phyloP scores from a whole-genome alignment of 2,113 vertebrate genomes.

The Austrofundulus limnaeus region DNA sequence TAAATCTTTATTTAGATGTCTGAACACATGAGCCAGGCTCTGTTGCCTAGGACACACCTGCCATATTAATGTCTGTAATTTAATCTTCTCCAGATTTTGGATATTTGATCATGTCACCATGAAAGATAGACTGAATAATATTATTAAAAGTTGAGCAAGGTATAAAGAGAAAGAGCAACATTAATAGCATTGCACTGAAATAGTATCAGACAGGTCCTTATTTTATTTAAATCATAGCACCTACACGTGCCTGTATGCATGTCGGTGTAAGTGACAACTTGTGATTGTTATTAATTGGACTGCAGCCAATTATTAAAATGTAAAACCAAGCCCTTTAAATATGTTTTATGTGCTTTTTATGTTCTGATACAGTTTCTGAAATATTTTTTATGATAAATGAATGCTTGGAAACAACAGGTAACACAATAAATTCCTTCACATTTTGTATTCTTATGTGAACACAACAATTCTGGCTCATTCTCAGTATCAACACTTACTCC shows the following conservation, averaged over 20 bases:
- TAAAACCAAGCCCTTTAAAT: too few relatives aligned
- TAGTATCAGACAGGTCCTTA: slow-evolving; percentile 46
- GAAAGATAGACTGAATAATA: slow-evolving; percentile 65
- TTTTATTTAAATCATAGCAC: slow-evolving; percentile 40
- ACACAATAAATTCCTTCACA: background rate
- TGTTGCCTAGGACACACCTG: slow-evolving; percentile 53
- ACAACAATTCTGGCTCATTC: too few relatives aligned
- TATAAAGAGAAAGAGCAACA: slow-evolving; percentile 19
- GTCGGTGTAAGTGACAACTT: slow-evolving; percentile 35
- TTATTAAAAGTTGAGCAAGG: slow-evolving; percentile 16
- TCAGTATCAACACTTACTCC: too few relatives aligned
- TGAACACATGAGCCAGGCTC: slow-evolving; percentile 35
- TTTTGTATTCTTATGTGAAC: too few relatives aligned
- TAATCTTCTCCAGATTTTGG: slow-evolving; percentile 64
- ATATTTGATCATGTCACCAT: slow-evolving; percentile 70
- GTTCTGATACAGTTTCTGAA: background rate
- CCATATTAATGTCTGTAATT: slow-evolving; percentile 72
- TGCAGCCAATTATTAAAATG: too few relatives aligned
- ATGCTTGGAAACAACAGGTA: background rate
- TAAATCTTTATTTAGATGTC: slow-evolving; percentile 80
- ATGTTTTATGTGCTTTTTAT: too few relatives aligned
- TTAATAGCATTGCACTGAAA: slow-evolving; percentile 31
- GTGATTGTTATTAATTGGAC: too few relatives aligned
- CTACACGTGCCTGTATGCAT: slow-evolving; percentile 30
- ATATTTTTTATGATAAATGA: background rate